phyloP scores from a whole-genome alignment of 2,113 vertebrate genomes.

The Lepisosteus osseus region DNA sequence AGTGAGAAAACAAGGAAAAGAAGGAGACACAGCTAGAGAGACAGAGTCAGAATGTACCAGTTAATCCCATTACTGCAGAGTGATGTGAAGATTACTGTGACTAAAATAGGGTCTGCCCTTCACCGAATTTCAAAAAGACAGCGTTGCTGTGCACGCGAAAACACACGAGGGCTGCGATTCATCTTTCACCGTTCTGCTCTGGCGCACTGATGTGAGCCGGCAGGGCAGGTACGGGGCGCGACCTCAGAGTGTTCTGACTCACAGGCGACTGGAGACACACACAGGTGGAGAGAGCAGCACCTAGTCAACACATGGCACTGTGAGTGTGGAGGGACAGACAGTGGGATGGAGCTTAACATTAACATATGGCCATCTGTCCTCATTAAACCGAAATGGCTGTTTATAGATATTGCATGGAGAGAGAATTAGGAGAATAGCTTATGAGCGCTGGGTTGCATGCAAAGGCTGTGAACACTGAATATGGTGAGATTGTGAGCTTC shows the following conservation, averaged over 20 bases:
- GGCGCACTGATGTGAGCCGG: too few species aligned
- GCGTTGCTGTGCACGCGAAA: slow-evolving; percentile 21
- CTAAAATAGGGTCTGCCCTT: slow-evolving; percentile 46
- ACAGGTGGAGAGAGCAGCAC: too few species aligned
- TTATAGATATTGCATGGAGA: background rate
- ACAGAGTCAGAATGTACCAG: slow-evolving; percentile 17
- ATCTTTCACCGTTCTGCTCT: too few species aligned
- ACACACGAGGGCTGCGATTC: slow-evolving; percentile 19
- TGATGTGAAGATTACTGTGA: slow-evolving; percentile 54
- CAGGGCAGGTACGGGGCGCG: too few species aligned
- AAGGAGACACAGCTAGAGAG: slow-evolving; percentile 2
- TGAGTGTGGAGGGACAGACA: too few species aligned
- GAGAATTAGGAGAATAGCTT: background rate
- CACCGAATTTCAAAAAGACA: slow-evolving; percentile 22
- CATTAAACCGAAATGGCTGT: background rate
- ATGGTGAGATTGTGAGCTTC: too few species aligned
- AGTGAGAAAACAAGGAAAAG: slow-evolving; percentile 4
- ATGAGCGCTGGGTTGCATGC: background rate
- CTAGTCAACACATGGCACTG: too few species aligned
- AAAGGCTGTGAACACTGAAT: background rate
- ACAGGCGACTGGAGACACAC: too few species aligned
- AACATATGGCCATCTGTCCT: background rate
- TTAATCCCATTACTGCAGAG: slow-evolving; percentile 59
- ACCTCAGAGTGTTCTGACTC: too few species aligned
- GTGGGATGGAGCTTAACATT: background rate